Evolutionary conservation across 23 tunicate genomes (phyloP), one percentile per base, ranked within the genome.

Genomic region (Ascidia mentula): DNA sequence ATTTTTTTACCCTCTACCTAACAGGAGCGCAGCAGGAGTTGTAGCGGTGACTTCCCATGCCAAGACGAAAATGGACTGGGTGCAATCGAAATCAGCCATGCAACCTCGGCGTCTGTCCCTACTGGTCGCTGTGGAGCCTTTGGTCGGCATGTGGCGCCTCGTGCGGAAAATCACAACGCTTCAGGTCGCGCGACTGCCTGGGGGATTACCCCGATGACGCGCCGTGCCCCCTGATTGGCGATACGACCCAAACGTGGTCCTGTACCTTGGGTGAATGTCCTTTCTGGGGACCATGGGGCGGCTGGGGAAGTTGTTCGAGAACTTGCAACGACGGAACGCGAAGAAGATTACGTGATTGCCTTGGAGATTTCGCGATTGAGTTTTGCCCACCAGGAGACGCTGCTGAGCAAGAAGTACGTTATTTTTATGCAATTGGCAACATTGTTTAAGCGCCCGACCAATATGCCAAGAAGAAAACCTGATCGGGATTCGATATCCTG

Each of bases 41-140:
- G 96, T 36, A n/a, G 22, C 5, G 96, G 96, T 18, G 96, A 90
- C 46, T 90, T 90, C 59, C 45, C 61, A 15, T 90, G 96, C 37
- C 72, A 85, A 26, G n/a, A 40, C 13, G 82, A 89, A 39, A 70
- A 79, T 26, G 85, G 89, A 7, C n/a, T 85, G 72, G 89, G 82
- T 4, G 77, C 32, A 38, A 22, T 5, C 89, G 82, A 3, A 33
- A 45, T 24, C 42, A 53, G 33, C 13, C 31, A 30, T 91, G 97
- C 76, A 34, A 36, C 40, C 78, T 32, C 39, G 97, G 90, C 60
- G 33, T 31, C 36, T 91, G 97, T 69, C 90, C 97, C 8, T 0
- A 34, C 3, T 91, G 90, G 90, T 77, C 82, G n/a, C 36, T 8
- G 38, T 91, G 97, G 97, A 30, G 72, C 24, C 31, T 17, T 38